Percentiles rank a stretch among this genome's conserved stretches.
Conservation (phyloP, 2,888 invertebrate genomes). For the Mimumesa dahlbomi region DNA sequence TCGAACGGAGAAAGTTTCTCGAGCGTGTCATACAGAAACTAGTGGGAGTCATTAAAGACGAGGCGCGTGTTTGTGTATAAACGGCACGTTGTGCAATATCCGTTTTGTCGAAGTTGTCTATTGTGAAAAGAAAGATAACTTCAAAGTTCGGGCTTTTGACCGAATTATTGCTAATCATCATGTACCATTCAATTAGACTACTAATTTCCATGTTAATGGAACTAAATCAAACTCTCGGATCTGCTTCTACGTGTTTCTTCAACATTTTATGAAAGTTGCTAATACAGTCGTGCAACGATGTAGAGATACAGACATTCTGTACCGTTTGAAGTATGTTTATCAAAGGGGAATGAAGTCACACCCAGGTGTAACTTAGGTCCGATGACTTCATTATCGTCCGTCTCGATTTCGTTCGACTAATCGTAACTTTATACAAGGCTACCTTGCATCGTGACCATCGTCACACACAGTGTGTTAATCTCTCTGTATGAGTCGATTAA, state of each 20-base stretch:
- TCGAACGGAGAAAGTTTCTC: slow-evolving; percentile 62
- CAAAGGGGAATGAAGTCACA: slow-evolving; percentile 10
- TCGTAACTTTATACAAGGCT: slow-evolving; percentile 13
- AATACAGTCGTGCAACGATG: too few relatives aligned
- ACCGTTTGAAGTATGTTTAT: slow-evolving; percentile 14
- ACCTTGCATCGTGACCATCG: not conserved
- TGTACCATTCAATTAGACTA: too few relatives aligned
- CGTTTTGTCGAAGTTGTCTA: slow-evolving; percentile 51
- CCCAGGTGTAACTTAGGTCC: slow-evolving; percentile 1
- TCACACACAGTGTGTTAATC: slow-evolving; percentile 34
- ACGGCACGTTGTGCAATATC: slow-evolving; percentile 52
- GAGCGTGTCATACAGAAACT: slow-evolving; percentile 55
- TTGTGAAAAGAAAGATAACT: slow-evolving; percentile 52
- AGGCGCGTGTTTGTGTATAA: slow-evolving; percentile 39
- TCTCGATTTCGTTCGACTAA: slow-evolving; percentile 31
- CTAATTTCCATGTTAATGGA: too few relatives aligned
- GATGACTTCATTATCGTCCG: slow-evolving; percentile 7
- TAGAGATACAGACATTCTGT: too few relatives aligned
- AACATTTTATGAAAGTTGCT: too few relatives aligned
- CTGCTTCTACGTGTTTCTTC: too few relatives aligned
- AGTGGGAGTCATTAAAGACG: slow-evolving; percentile 56
- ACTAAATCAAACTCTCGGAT: too few relatives aligned
- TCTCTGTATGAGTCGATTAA: slow-evolving; percentile 33
- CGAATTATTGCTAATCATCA: too few relatives aligned
- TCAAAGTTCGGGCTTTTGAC: too few relatives aligned